Conservation (phyloP, 1,140 invertebrate species). For the Lutraria rhynchaena region DNA sequence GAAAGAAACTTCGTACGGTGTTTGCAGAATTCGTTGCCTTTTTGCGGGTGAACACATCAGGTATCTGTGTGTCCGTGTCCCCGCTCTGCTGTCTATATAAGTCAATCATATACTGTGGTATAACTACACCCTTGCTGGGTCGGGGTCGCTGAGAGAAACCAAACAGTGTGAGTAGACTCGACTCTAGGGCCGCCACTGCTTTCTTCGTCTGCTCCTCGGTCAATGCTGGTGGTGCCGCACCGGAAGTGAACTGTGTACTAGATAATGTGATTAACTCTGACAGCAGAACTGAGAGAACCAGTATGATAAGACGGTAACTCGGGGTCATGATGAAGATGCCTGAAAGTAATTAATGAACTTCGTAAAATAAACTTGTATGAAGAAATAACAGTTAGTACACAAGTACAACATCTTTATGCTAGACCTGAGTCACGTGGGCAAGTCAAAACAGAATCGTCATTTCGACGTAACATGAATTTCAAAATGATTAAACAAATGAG, state of each 20-base stretch:
- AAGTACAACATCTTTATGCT: too few species aligned
- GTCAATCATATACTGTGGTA: constrained; percentile 91
- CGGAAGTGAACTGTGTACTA: constrained; percentile 22
- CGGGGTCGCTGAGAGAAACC: constrained; percentile 87
- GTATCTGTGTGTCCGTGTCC: constrained; percentile 51
- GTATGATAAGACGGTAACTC: constrained; percentile 57
- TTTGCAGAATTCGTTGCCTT: constrained; percentile 86
- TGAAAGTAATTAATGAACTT: constrained; percentile 57
- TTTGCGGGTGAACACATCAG: constrained; percentile 26
- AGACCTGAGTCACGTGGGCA: too few species aligned
- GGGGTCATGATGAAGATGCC: constrained; percentile 69
- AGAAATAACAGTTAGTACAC: too few species aligned
- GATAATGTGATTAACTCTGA: constrained; percentile 27
- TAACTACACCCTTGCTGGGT: constrained; percentile 82
- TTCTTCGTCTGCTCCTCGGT: constrained; percentile 63
- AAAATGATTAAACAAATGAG: too few species aligned
- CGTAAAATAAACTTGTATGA: too few species aligned
- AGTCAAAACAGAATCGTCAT: too few species aligned
- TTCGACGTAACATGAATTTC: too few species aligned
- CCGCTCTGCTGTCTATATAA: constrained; percentile 85
- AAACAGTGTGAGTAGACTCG: constrained; percentile 88
- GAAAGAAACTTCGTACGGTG: constrained; percentile 92
- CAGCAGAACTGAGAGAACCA: constrained; percentile 60
- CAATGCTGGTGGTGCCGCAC: constrained; percentile 49
- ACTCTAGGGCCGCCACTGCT: constrained; percentile 84